Evolutionary conservation across 2,888 invertebrate genomes (phyloP), one percentile per base, ranked within the genome.

Genomic region (Phengaris alcon): DNA sequence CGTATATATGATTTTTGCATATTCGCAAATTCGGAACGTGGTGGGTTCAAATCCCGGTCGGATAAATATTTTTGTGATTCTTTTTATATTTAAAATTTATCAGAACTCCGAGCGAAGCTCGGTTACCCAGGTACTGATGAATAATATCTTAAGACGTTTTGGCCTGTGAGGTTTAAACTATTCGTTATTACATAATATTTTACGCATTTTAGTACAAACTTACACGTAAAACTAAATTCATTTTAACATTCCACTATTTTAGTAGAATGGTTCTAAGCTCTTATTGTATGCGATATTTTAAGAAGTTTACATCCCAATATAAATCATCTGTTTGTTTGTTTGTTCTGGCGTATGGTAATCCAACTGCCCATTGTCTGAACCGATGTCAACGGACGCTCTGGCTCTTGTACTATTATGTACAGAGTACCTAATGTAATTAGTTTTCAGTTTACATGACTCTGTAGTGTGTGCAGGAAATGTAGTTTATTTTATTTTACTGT

Each of bases 351-450:
- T 68, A 68, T 68, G 68, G 44, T 68, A 68, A 68, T 68, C 46
- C 68, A 68, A 68, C 68, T 68, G 68, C 46, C 68, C 46, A 68
- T 68, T 68, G 68, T 68, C 68, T 68, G n/a, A 68, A 8, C 68
- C 12, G 44, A 13, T 46, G 68, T 46, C 46, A 68, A 57, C 57
- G 57, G 57, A 57, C 57, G 57, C 57, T 55, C 55, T 15, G 57
- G 57, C 57, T 57, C 57, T 57, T 57, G 57, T n/a, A 57, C 57
- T 57, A 55, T 55, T 57, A 55, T 55, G 57, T 57, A 15, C 9
- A 57, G n/a, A 15, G 57, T 57, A 35, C 1, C 35, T 35, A 35
- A 35, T 35, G 35, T 2, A 57, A 57, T 57, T 6, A 57, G 57
- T 57, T 57, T 57, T 57, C n/a, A 57, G 57, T 57, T 7, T 8